A percentile compares a stretch with the other conserved stretches of the same genome.
Conservation (phyloP, 2,113 vertebrate species). For the Scartelaos histophorus region DNA sequence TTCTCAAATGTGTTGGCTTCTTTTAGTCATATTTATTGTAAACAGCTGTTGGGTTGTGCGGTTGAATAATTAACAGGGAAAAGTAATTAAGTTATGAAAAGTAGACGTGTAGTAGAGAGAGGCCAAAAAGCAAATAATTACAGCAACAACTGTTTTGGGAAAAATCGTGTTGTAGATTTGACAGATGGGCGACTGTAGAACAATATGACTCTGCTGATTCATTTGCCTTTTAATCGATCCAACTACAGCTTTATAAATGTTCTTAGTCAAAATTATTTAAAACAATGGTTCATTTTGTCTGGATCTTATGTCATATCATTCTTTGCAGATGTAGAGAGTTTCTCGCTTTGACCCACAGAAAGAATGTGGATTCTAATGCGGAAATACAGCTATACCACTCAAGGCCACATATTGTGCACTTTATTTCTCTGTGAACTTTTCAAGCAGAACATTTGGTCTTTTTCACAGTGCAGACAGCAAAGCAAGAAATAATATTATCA, state of each 20-base stretch:
- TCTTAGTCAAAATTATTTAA: no score
- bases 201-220: not conserved
- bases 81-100: slow-evolving; percentile 20
- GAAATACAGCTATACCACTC: not conserved
- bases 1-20: slow-evolving; percentile 38
- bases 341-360: not conserved
- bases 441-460: not conserved
- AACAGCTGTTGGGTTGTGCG: slow-evolving; percentile 48
- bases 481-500: not conserved
- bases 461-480: not conserved
- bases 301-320: no score
- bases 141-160: not conserved
- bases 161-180: not conserved
- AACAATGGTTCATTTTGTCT: no score
- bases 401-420: not conserved
- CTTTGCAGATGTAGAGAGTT: not conserved
- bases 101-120: not conserved
- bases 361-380: not conserved
- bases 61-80: slow-evolving; percentile 32
- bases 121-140: not conserved
- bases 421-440: not conserved
- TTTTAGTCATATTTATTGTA: slow-evolving; percentile 46
- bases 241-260: not conserved
- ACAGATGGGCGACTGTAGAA: not conserved
- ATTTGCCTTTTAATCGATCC: not conserved